Evolutionary conservation across 2,888 invertebrate species (phyloP).

Genomic region (Tachystola acroxantha): DNA sequence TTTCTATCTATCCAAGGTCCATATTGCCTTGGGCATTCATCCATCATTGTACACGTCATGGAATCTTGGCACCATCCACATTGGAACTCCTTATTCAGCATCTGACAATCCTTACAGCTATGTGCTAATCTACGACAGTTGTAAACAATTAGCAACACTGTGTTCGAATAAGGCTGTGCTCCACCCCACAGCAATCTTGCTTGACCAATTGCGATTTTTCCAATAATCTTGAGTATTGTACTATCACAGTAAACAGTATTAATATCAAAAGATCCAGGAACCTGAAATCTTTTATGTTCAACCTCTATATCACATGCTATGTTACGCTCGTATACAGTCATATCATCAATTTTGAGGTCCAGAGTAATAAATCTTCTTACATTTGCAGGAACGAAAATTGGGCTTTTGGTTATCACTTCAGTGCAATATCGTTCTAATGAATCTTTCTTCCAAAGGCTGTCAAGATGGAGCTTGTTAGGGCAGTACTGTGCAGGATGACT

Average conservation of each 20-base stretch:
- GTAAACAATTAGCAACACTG: conserved; percentile 29
- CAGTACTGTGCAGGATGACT: conserved; percentile 24
- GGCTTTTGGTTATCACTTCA: conserved; percentile 23
- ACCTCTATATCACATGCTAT: conserved; percentile 28
- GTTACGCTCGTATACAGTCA: conserved; percentile 25
- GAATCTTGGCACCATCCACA: conserved; percentile 31
- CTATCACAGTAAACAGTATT: conserved; percentile 17
- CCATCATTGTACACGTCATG: conserved; percentile 19
- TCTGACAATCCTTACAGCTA: conserved; percentile 23
- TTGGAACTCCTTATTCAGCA: conserved; percentile 23
- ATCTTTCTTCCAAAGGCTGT: conserved; percentile 16
- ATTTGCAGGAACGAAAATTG: conserved; percentile 27
- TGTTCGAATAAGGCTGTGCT: conserved; percentile 34
- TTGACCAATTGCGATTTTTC: conserved; percentile 20
- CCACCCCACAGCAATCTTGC: conserved; percentile 32
- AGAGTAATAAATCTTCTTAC: conserved; percentile 23
- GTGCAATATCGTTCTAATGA: conserved; percentile 16
- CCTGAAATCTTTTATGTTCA: conserved; percentile 15
- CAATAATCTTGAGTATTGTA: conserved; percentile 9
- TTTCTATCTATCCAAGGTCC: conserved; percentile 18
- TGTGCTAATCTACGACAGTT: conserved; percentile 25
- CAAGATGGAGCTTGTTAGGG: conserved; percentile 25
- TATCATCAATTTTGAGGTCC: conserved; percentile 27
- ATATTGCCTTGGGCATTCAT: conserved; percentile 25
- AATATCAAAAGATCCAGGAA: conserved; percentile 15